Base-by-base conservation (phyloP, 2,888 invertebrate species). In the Biston stratarius region DNA sequence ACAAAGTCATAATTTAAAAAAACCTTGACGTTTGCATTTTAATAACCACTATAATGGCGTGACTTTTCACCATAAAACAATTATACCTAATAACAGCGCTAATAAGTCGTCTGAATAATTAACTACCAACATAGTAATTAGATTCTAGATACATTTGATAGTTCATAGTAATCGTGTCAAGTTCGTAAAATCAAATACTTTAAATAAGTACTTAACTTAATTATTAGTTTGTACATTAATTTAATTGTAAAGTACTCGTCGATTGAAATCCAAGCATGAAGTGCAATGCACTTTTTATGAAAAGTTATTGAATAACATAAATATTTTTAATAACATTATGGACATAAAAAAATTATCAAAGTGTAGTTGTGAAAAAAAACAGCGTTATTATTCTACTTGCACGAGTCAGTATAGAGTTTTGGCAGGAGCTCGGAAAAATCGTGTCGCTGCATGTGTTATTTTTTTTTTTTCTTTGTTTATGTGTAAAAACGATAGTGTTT, bases 41-140 rank as follows among this genome's bases (percentile, higher is more conserved):
- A 62, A 44, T 59, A 40, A 59, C 63, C 55, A 51, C 53, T 38
- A 55, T 15, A 42, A 62, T 69, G 56, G 55, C 72, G 70, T 74
- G 72, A 61, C 69, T 34, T n/a, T 45, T 45, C 15, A 55, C 64
- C 42, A 65, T 67, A 64, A 67, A 64, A 33, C 38, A 59, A 59
- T 66, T 59, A 61, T 24, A 3, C 3, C 1, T 48, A 62, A 62
- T 55, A 53, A 53, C 58, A 61, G 64, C 52, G 70, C 58, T 70
- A 72, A 67, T 72, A 61, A 70, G 69, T 70, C 68, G 51, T 53
- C 66, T 24, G 53, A 55, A 64, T 62, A 67, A 71, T 72, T 72
- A 68, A 69, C 67, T 64, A 66, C 44, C n/a, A 44, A 38, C 51
- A 51, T 45, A 61, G 10, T 63, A 68, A 69, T 68, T 66, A 61